Percentiles rank a stretch among this genome's conserved stretches.
These are phyloP conservation scores for Sesia apiformis DNA, from an alignment of 2,888 invertebrate species.

Conservation along the genomic window DNA sequence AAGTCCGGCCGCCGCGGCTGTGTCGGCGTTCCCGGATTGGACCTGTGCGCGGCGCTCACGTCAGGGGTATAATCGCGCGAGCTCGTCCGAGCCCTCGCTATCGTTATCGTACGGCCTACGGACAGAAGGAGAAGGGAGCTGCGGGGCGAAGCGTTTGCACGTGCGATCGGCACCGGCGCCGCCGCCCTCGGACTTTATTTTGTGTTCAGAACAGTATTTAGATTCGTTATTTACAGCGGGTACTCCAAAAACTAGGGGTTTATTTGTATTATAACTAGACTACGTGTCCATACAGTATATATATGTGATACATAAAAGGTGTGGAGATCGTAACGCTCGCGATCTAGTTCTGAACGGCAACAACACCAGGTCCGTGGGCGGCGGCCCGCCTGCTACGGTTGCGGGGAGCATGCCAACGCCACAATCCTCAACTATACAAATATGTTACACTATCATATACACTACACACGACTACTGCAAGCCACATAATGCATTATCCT, in stretches of 20 bases:
- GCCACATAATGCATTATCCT: constrained; percentile 17
- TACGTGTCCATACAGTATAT: background rate
- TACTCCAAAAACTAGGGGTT: too few relatives aligned
- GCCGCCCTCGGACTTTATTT: constrained; percentile 26
- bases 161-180: constrained; percentile 44
- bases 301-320: background rate
- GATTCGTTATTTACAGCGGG: too few relatives aligned
- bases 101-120: constrained; percentile 73
- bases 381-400: constrained; percentile 39
- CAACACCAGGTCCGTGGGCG: constrained; percentile 34
- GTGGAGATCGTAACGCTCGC: background rate
- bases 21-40: constrained; percentile 93
- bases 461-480: constrained; percentile 23
- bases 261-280: background rate
- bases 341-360: constrained; percentile 38
- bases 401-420: constrained; percentile 68
- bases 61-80: constrained; percentile 73
- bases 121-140: constrained; percentile 72
- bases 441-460: constrained; percentile 33
- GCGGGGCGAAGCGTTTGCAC: constrained; percentile 69
- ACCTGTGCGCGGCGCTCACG: constrained; percentile 79
- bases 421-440: constrained; percentile 57
- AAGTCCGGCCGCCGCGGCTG: constrained; percentile 92
- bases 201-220: constrained; percentile 31
- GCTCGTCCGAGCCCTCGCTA: constrained; percentile 72